Evolutionary conservation across 2,888 invertebrate genomes (phyloP).

Genomic region (Eumacrocentrus americanus): DNA sequence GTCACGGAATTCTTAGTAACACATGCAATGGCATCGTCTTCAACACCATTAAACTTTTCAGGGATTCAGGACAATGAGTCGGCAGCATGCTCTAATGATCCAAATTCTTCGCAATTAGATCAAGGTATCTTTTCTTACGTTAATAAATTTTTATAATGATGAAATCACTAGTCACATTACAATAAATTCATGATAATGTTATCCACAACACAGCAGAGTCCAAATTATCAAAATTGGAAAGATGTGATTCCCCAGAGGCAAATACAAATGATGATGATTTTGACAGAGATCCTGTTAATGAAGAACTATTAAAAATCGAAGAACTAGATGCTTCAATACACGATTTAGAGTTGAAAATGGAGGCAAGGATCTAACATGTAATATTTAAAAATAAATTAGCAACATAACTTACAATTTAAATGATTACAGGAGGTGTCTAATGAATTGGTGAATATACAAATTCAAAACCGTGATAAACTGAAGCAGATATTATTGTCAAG

Average conservation of each 20-base stretch:
- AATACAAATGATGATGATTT: neutral
- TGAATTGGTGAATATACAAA: conserved; percentile 38
- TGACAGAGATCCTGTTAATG: conserved; percentile 25
- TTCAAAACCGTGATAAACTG: conserved; percentile 40
- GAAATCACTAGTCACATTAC: too few relatives aligned
- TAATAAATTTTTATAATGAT: too few relatives aligned
- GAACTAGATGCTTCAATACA: conserved; percentile 39
- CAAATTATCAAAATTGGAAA: neutral
- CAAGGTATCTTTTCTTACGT: too few relatives aligned
- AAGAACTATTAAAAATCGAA: conserved; percentile 34
- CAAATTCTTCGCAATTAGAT: too few relatives aligned
- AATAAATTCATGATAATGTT: too few relatives aligned
- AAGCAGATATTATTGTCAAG: conserved; percentile 31
- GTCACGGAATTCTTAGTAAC: neutral
- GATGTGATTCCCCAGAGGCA: neutral
- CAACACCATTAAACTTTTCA: too few relatives aligned
- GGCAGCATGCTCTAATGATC: too few relatives aligned
- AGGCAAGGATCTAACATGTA: too few relatives aligned
- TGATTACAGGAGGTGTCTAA: conserved; percentile 36
- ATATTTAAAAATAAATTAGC: too few relatives aligned
- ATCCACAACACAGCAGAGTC: too few relatives aligned
- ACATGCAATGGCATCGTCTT: conserved; percentile 12
- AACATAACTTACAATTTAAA: too few relatives aligned
- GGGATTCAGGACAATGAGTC: too few relatives aligned
- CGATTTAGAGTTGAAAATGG: conserved; percentile 35